Evolutionary conservation across 1,140 invertebrate genomes (phyloP).

Genomic region (Aphaenogaster floridana): DNA sequence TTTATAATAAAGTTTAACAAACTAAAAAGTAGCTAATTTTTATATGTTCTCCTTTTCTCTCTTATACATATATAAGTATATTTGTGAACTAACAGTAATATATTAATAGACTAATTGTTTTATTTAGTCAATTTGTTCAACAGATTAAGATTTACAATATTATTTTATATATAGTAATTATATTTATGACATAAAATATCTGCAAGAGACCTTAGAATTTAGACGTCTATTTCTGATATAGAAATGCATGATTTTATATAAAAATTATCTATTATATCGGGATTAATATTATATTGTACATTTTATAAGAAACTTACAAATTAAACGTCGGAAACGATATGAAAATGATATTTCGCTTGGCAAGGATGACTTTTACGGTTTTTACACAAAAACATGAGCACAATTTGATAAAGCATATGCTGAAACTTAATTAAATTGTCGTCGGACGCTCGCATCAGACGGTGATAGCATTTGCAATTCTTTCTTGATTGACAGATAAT

Average conservation of each 20-base stretch:
- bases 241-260: not conserved
- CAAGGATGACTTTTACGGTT: not conserved
- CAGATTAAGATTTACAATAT: too few species aligned
- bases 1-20: not conserved
- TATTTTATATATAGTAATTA: not conserved
- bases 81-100: too few species aligned
- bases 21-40: not conserved
- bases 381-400: not conserved
- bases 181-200: not conserved
- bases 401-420: constrained; percentile 41
- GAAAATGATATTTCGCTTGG: constrained; percentile 25
- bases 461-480: constrained; percentile 60
- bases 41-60: too few species aligned
- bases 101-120: too few species aligned
- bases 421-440: constrained; percentile 62
- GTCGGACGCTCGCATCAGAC: constrained; percentile 23
- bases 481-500: constrained; percentile 62
- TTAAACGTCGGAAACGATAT: not conserved
- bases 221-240: not conserved
- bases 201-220: not conserved
- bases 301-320: not conserved
- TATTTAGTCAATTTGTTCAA: too few species aligned
- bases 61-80: too few species aligned
- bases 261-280: not conserved
- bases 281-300: not conserved